Conservation (phyloP, 2,113 vertebrate genomes). For the Stigmatopora nigra region DNA sequence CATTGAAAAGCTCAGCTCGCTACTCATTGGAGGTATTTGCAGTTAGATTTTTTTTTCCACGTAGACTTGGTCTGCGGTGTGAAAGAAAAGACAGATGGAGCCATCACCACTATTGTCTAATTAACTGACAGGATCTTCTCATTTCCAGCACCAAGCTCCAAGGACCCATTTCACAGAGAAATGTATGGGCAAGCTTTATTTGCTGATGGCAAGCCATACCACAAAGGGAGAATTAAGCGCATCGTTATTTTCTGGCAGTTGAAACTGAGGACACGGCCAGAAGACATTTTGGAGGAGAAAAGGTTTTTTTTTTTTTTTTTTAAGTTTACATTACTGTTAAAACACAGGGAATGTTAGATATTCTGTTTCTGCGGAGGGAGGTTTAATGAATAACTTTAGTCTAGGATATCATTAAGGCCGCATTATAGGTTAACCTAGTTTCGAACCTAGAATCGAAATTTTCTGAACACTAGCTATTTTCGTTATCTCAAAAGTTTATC, state of each 20-base stretch:
- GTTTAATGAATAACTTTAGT: background rate
- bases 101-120: conserved; percentile 46
- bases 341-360: background rate
- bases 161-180: conserved; percentile 29
- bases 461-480: background rate
- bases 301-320: background rate
- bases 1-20: conserved; percentile 12
- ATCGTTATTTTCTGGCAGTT: conserved; percentile 13
- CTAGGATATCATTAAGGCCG: background rate
- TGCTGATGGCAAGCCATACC: conserved; percentile 17
- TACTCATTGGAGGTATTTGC: conserved; percentile 42
- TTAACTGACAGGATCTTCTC: conserved; percentile 53
- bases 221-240: conserved; percentile 12
- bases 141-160: conserved; percentile 25
- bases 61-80: conserved; percentile 30
- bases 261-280: conserved; percentile 1
- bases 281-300: background rate
- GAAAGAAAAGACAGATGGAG: conserved; percentile 53
- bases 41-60: conserved; percentile 40
- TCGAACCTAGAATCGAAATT: background rate
- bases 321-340: background rate
- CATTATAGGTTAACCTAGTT: background rate
- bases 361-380: background rate
- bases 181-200: conserved; percentile 20
- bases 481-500: background rate